Conservation (phyloP, 2,113 vertebrate species). For the Oncorhynchus nerka region DNA sequence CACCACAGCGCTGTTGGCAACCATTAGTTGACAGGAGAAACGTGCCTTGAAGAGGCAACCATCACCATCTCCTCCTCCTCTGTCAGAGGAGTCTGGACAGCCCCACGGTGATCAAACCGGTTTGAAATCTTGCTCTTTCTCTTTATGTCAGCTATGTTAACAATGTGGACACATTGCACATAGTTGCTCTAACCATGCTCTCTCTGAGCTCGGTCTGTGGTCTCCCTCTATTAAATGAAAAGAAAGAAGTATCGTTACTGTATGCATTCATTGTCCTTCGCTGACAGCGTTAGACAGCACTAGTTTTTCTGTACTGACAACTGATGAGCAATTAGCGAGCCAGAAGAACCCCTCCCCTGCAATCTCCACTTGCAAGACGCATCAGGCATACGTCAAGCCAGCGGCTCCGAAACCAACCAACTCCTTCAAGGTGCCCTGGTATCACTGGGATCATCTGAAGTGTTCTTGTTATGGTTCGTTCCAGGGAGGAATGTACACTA, state of each 20-base stretch:
- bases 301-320: conserved; percentile 52
- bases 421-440: conserved; percentile 10
- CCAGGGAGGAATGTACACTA: conserved; percentile 30
- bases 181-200: conserved; percentile 36
- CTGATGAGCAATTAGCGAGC: conserved; percentile 65
- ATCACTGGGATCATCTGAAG: conserved; percentile 34
- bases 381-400: conserved; percentile 30
- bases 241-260: conserved; percentile 9
- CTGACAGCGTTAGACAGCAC: conserved; percentile 47
- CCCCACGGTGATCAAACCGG: conserved; percentile 66
- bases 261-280: conserved; percentile 63
- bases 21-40: conserved; percentile 47
- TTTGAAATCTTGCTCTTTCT: conserved; percentile 59
- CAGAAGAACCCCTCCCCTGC: conserved; percentile 12
- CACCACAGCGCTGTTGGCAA: conserved; percentile 58
- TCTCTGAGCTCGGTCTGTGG: conserved; percentile 57
- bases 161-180: conserved; percentile 61
- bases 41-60: conserved; percentile 51
- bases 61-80: conserved; percentile 32
- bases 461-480: conserved; percentile 24
- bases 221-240: conserved; percentile 56
- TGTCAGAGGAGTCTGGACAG: conserved; percentile 64
- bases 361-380: conserved; percentile 16
- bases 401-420: conserved; percentile 23
- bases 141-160: conserved; percentile 66